Base-by-base conservation (phyloP, 2,113 vertebrate species). In the Rhombomys opimus region DNA sequence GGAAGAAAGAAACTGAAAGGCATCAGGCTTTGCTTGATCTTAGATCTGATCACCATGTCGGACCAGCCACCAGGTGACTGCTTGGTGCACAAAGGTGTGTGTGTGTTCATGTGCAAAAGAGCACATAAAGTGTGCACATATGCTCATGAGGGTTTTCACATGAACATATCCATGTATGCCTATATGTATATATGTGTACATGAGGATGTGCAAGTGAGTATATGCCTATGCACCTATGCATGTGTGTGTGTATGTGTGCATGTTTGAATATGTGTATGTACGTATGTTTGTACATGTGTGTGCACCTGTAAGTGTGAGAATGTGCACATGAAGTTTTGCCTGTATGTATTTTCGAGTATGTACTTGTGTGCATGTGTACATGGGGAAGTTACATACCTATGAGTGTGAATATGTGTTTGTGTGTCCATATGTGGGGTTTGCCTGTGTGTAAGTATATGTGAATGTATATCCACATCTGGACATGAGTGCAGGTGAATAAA, bases 161-260 rank as follows among this genome's bases (percentile, higher is more conserved):
- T 38, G 32, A 14, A 2, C 50, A 22, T 25, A 35, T 6, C 15
- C 13, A 30, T 0, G 0, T 18, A 15, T 7, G 54, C 0, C 1
- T 15, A 25, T 35, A 32, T 68, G 17, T 35, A 59, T 38, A 23
- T 75, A 41, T 30, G n/a, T 50, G n/a, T 41, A 0, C 1, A 23
- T 5, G 18, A 22, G 20, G 6, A 5, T 14, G 50, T 87, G 18
- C 50, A 70, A 7, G 32, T 86, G 82, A 32, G 27, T n/a, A 87
- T n/a, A 20, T 54, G 1, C 10, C 1, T 23, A 27, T 57, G n/a
- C 12, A 25, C 0, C 0, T 35, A 5, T 4, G 70, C 0, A 1
- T 15, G 13, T n/a, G 27, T 52, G 32, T n/a, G 32, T 59, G 15
- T 81, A 38, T 61, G 38, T 68, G 46, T 68, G 18, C 17, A 54